Percentiles rank a stretch among this genome's conserved stretches.
Evolutionary conservation across 2,888 invertebrate genomes (phyloP).

Genomic region (Catocala sponsa): DNA sequence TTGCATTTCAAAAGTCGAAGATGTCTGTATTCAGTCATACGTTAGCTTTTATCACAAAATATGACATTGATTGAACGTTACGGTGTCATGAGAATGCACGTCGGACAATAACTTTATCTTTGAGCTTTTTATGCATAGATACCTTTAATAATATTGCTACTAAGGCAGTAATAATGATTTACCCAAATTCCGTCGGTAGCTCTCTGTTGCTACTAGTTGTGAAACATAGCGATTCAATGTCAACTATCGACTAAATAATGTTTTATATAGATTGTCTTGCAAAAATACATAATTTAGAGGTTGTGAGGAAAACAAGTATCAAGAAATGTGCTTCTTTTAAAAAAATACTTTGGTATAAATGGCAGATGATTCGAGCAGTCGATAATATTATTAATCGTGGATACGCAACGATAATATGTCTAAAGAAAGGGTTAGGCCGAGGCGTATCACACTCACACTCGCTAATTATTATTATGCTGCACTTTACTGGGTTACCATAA

Average conservation of each 20-base stretch:
- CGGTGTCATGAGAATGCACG: too few species aligned
- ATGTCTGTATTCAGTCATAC: neutral
- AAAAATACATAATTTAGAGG: constrained; percentile 10
- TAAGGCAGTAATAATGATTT: neutral
- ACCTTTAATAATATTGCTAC: too few species aligned
- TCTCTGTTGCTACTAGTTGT: neutral
- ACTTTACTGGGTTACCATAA: too few species aligned
- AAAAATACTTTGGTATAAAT: neutral
- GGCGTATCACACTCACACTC: too few species aligned
- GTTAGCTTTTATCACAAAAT: constrained; percentile 3
- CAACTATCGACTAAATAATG: constrained; percentile 3
- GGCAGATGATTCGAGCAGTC: neutral
- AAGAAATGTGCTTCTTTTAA: constrained; percentile 2
- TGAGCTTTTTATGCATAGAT: too few species aligned
- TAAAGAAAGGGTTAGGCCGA: too few species aligned
- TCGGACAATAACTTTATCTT: too few species aligned
- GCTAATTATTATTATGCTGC: too few species aligned
- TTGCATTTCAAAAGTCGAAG: too few species aligned
- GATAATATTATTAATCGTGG: too few species aligned
- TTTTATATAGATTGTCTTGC: neutral
- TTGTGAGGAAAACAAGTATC: constrained; percentile 4
- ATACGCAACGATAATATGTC: too few species aligned
- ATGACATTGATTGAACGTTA: neutral
- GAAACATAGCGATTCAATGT: constrained; percentile 7
- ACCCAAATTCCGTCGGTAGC: neutral